Evolutionary conservation across 1,140 invertebrate genomes (phyloP).

Genomic region (Drosophila bifasciata): DNA sequence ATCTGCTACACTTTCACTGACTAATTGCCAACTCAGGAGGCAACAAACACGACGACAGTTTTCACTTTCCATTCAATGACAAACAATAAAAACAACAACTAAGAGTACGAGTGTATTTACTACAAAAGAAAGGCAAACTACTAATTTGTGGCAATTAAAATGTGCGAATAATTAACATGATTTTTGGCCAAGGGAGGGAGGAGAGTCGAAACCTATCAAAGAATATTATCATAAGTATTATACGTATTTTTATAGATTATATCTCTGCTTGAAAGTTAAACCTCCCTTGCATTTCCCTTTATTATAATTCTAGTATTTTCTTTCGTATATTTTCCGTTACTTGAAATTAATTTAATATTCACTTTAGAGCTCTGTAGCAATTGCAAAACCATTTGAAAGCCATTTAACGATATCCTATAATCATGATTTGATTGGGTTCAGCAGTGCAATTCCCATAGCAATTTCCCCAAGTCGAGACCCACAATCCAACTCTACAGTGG

Average conservation of each 20-base stretch:
- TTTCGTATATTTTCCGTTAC: too few species aligned
- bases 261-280: too few species aligned
- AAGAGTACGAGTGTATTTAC: conserved; percentile 8
- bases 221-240: too few species aligned
- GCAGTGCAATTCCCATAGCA: conserved; percentile 32
- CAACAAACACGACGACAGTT: conserved; percentile 68
- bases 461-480: conserved; percentile 4
- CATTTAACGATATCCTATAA: conserved; percentile 28
- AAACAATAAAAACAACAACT: conserved; percentile 17
- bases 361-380: background rate
- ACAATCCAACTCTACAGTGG: too few species aligned
- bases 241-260: too few species aligned
- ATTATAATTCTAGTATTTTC: too few species aligned
- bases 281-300: too few species aligned
- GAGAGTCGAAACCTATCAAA: background rate
- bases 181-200: background rate
- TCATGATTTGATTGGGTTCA: conserved; percentile 25
- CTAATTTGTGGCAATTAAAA: conserved; percentile 44
- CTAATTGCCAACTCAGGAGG: conserved; percentile 61
- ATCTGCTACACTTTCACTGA: conserved; percentile 68
- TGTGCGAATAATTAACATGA: conserved; percentile 10
- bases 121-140: conserved; percentile 20
- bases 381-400: conserved; percentile 8
- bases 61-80: conserved; percentile 65
- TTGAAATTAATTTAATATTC: conserved; percentile 11